Evolutionary conservation across 2,797 vertebrate genomes (phyloP).

Genomic region (Lindbergichthys nudifrons): DNA sequence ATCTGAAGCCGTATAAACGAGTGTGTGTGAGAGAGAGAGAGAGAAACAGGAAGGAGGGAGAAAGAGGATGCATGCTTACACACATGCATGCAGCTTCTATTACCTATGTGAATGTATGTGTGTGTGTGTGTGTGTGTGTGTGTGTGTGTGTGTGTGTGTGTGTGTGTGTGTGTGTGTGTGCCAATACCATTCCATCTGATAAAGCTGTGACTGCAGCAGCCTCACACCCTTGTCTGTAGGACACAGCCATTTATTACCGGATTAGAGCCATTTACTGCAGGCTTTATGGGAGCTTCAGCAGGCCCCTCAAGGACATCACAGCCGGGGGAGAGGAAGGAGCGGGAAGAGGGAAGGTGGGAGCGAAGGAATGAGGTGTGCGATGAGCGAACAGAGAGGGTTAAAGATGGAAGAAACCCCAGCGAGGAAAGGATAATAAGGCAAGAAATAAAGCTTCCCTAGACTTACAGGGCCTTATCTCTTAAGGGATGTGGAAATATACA

Average conservation of each 20-base stretch:
- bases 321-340: conserved; percentile 62
- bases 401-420: conserved; percentile 67
- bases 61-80: conserved; percentile 43
- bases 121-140: not conserved
- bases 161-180: conserved; percentile 51
- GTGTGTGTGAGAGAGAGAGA: conserved; percentile 21
- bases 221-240: conserved; percentile 88
- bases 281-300: conserved; percentile 87
- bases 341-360: conserved; percentile 63
- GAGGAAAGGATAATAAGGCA: conserved; percentile 40
- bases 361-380: conserved; percentile 50
- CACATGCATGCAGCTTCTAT: conserved; percentile 64
- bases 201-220: conserved; percentile 82
- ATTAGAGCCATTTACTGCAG: conserved; percentile 89
- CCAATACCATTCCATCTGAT: conserved; percentile 83
- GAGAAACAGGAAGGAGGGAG: not conserved
- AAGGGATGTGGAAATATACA: conserved; percentile 26
- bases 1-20: conserved; percentile 71
- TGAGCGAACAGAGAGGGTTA: conserved; percentile 40
- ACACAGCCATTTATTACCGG: conserved; percentile 89
- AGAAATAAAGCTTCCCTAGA: conserved; percentile 34
- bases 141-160: too few relatives aligned
- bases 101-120: conserved; percentile 73
- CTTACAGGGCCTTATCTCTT: conserved; percentile 37
- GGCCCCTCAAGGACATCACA: conserved; percentile 87